Percentiles rank a stretch among this genome's conserved stretches.
phyloP scores from a whole-genome alignment of 2,888 invertebrate genomes.

The Ommatoiulus sabulosus region DNA sequence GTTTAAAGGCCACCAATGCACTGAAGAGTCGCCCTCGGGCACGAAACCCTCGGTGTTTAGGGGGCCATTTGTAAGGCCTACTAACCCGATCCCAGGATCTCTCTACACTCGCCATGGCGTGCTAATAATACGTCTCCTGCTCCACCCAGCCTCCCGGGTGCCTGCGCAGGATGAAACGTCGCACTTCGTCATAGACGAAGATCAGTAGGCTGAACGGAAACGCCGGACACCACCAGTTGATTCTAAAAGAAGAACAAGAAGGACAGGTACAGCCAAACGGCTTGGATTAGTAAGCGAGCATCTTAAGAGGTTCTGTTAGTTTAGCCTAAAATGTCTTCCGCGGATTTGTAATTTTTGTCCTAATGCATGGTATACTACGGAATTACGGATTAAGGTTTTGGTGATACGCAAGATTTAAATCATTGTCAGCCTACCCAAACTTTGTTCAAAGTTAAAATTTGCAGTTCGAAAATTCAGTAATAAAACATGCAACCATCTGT shows the following conservation, averaged over 20 bases:
- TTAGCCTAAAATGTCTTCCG: too few species aligned
- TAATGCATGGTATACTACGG: too few species aligned
- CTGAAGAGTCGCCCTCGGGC: slow-evolving; percentile 49
- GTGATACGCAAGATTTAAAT: too few species aligned
- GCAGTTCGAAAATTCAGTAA: too few species aligned
- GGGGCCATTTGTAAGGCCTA: slow-evolving; percentile 46
- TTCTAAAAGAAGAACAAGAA: slow-evolving; percentile 66
- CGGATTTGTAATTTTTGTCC: too few species aligned
- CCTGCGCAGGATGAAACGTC: slow-evolving; percentile 81
- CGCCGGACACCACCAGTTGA: slow-evolving; percentile 79
- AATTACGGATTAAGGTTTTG: too few species aligned
- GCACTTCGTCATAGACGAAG: slow-evolving; percentile 79
- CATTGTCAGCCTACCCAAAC: too few species aligned
- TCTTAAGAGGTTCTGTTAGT: neutral
- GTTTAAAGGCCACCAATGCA: slow-evolving; percentile 49
- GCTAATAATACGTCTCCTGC: slow-evolving; percentile 93
- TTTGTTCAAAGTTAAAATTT: too few species aligned
- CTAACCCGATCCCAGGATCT: slow-evolving; percentile 50
- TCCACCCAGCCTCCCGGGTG: slow-evolving; percentile 99
- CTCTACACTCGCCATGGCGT: neutral
- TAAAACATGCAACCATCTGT: too few species aligned
- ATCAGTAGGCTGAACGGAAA: slow-evolving; percentile 81
- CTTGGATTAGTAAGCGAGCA: neutral
- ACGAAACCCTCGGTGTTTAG: slow-evolving; percentile 49
- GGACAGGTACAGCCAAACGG: neutral